Base-by-base conservation (phyloP, 2,113 vertebrate species). In the Phocoena phocoena region DNA sequence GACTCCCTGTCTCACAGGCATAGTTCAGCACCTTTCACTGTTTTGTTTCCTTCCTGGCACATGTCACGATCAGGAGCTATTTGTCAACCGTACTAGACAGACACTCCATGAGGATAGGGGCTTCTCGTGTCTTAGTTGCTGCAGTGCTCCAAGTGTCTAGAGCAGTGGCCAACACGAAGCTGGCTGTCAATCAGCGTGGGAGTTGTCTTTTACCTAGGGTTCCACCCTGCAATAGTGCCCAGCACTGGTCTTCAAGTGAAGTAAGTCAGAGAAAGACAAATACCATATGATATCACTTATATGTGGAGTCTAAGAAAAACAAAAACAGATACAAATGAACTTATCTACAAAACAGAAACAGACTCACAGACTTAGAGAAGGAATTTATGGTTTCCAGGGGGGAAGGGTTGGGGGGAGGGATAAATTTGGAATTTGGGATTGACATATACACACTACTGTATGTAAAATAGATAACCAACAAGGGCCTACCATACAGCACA, bases 51-150 rank as follows among this genome's bases (percentile, higher is more conserved):
- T 86, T 26, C 21, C 47, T 31, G 7, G 17, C 21, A 11, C 33
- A n/a, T 53, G 55, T 36, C 82, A n/a, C 7, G 0, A 5, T 79
- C 79, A 79, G 74, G 33, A 81, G 76, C 23, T 13, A 6, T 23
- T 21, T 47, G 38, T 47, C 65, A 17, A 25, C 18, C 33, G 12
- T 6, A 6, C 14, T 9, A 15, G 44, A 55, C n/a, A 7, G 23
- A 50, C 14, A 20, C 50, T 14, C 15, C 33, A 0, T 12, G 31
- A 53, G 31, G 74, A 44, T n/a, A 62, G 65, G 28, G n/a, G 1
- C 3, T 17, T 36, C 90, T 0, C 0, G 0, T 2, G 6, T 55
- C n/a, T 3, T 9, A 5, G 25, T 84, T 5, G 13, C 63, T 3
- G n/a, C 63, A 2, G 1, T 0, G 87, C 23, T 44, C 14, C 2